Percentiles rank a stretch among this genome's conserved stretches.
These are phyloP conservation scores for Palythoa heliodiscus DNA, from an alignment of 92 coral and sea anemone species.

Conservation along the genomic window DNA sequence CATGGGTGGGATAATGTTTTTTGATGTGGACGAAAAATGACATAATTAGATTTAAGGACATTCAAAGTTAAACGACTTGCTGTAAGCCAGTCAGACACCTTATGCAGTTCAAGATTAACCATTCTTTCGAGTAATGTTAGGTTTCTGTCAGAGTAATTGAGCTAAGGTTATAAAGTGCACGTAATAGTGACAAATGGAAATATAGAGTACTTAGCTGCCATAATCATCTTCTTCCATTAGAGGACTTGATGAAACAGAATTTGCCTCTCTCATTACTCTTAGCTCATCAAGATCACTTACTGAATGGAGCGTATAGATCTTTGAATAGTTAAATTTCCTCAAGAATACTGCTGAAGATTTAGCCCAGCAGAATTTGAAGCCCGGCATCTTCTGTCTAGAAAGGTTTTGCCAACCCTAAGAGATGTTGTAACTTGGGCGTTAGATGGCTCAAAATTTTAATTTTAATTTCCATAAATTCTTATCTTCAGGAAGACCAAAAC, in stretches of 20 bases:
- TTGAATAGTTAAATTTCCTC: constrained; percentile 36
- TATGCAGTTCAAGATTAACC: too few species aligned
- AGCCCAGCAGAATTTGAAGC: constrained; percentile 52
- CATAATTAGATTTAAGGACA: too few species aligned
- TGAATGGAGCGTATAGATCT: background rate
- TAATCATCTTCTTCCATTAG: background rate
- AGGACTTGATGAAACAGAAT: background rate
- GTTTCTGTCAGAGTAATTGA: too few species aligned
- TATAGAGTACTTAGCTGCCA: background rate
- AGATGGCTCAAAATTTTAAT: constrained; percentile 43
- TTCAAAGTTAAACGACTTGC: too few species aligned
- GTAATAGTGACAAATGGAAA: constrained; percentile 1
- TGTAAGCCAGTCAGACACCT: too few species aligned
- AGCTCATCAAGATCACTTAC: constrained; percentile 22
- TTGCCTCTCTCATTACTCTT: background rate
- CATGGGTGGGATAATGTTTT: too few species aligned
- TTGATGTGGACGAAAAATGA: too few species aligned
- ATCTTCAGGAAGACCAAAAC: background rate
- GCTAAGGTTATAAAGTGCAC: background rate
- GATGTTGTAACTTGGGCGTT: constrained; percentile 42
- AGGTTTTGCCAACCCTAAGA: constrained; percentile 22
- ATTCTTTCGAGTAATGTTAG: too few species aligned
- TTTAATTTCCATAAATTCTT: background rate
- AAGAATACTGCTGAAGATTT: constrained; percentile 39
- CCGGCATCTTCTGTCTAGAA: background rate